Evolutionary conservation across 2,113 vertebrate genomes (phyloP).

Genomic region (Bambusicola thoracicus): DNA sequence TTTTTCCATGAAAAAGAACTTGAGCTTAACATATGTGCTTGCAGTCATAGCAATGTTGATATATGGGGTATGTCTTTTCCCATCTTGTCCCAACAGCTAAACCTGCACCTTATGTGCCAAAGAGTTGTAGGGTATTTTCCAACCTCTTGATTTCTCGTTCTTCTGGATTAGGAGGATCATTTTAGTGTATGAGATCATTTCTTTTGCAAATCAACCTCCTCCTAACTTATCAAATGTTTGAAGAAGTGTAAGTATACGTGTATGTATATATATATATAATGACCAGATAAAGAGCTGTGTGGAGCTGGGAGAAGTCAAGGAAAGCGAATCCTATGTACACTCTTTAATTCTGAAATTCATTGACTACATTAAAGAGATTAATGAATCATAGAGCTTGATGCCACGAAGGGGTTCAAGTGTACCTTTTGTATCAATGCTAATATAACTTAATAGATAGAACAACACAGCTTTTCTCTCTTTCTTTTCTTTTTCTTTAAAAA

Average conservation of each 20-base stretch:
- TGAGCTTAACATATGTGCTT: neutral
- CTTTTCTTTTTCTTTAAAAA: neutral
- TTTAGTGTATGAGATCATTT: neutral
- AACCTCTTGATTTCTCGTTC: neutral
- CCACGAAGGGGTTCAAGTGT: conserved; percentile 13
- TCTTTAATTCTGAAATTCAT: conserved; percentile 10
- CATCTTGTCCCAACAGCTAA: neutral
- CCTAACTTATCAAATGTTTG: neutral
- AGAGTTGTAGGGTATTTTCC: neutral
- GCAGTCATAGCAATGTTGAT: neutral
- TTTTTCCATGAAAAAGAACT: neutral
- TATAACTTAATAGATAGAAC: conserved; percentile 32
- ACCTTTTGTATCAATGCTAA: conserved; percentile 19
- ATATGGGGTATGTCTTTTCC: neutral
- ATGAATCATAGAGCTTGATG: neutral
- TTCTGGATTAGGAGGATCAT: neutral
- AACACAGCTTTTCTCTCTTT: neutral
- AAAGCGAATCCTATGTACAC: neutral
- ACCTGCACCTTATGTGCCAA: neutral
- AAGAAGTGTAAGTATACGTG: neutral
- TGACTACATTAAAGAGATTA: conserved; percentile 8
- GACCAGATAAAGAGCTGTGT: neutral
- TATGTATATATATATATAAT: neutral
- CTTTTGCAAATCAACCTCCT: neutral
- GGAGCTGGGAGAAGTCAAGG: neutral